phyloP scores from a whole-genome alignment of 1,140 invertebrate genomes.

The Cyrtorhinus lividipennis region DNA sequence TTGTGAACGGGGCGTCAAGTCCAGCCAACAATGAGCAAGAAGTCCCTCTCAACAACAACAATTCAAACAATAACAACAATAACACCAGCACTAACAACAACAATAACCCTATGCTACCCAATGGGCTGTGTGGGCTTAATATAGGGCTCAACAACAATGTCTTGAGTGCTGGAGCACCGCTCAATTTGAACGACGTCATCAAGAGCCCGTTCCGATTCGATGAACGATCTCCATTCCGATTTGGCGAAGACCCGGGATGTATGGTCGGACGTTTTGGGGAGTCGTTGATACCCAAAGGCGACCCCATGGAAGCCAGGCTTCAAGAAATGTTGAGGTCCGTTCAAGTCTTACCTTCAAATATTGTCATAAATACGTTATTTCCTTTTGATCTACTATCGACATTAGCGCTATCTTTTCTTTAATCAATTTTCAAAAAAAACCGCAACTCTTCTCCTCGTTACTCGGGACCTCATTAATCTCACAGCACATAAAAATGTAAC shows the following conservation, averaged over 20 bases:
- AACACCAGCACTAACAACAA: constrained; percentile 28
- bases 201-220: constrained; percentile 64
- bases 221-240: constrained; percentile 52
- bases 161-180: constrained; percentile 24
- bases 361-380: neutral
- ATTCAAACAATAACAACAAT: constrained; percentile 33
- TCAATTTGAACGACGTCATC: constrained; percentile 31
- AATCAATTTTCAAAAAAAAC: no score
- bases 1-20: constrained; percentile 27
- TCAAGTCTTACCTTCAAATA: neutral
- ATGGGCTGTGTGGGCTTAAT: constrained; percentile 30
- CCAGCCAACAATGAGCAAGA: constrained; percentile 18
- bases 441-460: no score
- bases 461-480: no score
- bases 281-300: constrained; percentile 75
- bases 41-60: constrained; percentile 26
- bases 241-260: constrained; percentile 59
- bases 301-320: constrained; percentile 77
- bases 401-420: no score
- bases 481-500: no score
- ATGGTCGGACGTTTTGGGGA: constrained; percentile 65
- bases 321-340: constrained; percentile 69
- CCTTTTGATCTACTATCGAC: neutral
- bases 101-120: constrained; percentile 11
- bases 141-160: constrained; percentile 34